phyloP scores from a whole-genome alignment of 2,797 vertebrate genomes.

The Echiichthys vipera region DNA sequence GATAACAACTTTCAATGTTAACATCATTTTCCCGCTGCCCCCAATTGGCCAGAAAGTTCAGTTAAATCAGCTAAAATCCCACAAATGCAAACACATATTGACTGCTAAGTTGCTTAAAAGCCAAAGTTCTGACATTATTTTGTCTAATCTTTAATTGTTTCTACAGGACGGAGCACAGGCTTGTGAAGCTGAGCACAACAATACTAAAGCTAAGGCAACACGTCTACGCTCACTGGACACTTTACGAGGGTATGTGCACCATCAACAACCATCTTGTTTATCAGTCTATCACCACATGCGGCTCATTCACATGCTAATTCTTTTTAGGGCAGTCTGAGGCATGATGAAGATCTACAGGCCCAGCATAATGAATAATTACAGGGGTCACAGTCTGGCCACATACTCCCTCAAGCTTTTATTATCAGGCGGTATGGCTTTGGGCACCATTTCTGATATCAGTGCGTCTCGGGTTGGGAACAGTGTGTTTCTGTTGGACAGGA shows the following conservation, averaged over 20 bases:
- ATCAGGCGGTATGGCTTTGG: slow-evolving; percentile 78
- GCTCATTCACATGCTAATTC: slow-evolving; percentile 64
- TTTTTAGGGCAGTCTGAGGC: slow-evolving; percentile 66
- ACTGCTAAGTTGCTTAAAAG: neutral
- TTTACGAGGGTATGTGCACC: slow-evolving; percentile 83
- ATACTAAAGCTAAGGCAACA: slow-evolving; percentile 63
- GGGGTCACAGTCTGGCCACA: slow-evolving; percentile 86
- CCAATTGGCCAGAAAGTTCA: neutral
- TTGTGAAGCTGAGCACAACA: slow-evolving; percentile 30
- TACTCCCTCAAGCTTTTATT: slow-evolving; percentile 79
- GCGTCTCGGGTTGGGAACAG: slow-evolving; percentile 76
- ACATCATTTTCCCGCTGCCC: neutral
- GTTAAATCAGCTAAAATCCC: too few species aligned
- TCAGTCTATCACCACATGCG: slow-evolving; percentile 62
- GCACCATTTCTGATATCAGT: slow-evolving; percentile 81
- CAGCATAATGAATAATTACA: slow-evolving; percentile 77
- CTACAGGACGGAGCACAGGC: slow-evolving; percentile 59
- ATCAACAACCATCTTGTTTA: slow-evolving; percentile 53
- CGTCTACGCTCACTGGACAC: slow-evolving; percentile 85
- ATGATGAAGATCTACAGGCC: slow-evolving; percentile 76
- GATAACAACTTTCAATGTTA: neutral
- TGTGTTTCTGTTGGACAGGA: slow-evolving; percentile 87
- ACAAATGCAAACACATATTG: neutral
- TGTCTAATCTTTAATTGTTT: neutral
- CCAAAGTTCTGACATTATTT: neutral